Evolutionary conservation across 1,140 invertebrate species (phyloP).

Genomic region (Ladona fulva): DNA sequence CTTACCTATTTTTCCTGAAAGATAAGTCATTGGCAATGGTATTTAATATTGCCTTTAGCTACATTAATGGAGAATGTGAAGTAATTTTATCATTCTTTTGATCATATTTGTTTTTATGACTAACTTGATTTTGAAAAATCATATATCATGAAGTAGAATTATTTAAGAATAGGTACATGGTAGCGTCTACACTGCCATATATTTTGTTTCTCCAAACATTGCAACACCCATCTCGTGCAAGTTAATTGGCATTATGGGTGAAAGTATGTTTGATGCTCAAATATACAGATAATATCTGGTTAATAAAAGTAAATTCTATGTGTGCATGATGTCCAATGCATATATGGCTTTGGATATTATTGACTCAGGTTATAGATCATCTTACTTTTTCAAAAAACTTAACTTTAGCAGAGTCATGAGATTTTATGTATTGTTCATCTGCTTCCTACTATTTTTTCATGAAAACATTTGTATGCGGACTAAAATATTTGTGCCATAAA

Average conservation of each 20-base stretch:
- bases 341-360: background rate
- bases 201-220: background rate
- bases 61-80: background rate
- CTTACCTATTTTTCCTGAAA: background rate
- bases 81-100: background rate
- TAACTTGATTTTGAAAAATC: background rate
- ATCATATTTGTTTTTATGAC: background rate
- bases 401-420: slow-evolving; percentile 1
- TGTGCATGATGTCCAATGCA: background rate
- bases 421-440: slow-evolving; percentile 1
- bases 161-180: background rate
- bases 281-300: background rate
- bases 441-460: slow-evolving; percentile 1
- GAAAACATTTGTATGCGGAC: background rate
- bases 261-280: background rate
- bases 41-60: background rate
- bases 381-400: background rate
- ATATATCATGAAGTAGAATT: background rate
- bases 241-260: background rate
- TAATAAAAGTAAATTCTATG: background rate
- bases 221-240: background rate
- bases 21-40: background rate
- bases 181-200: background rate
- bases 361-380: slow-evolving; percentile 5
- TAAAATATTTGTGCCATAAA: background rate